These are phyloP conservation scores for Centropus bengalensis DNA, from an alignment of 2,113 vertebrate genomes.

Conservation along the genomic window DNA sequence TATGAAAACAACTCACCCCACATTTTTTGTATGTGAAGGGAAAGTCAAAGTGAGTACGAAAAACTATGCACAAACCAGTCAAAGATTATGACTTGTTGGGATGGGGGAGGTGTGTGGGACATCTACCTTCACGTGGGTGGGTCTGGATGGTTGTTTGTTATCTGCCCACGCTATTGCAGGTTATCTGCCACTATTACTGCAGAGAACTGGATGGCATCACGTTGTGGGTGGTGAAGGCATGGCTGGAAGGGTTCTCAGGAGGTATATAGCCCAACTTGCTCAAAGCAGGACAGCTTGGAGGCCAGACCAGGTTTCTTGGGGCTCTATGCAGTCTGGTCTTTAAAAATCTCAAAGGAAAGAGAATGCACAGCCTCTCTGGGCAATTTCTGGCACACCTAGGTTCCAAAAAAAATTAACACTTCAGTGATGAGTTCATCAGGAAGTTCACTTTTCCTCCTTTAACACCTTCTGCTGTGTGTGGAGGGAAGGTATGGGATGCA, in stretches of 20 bases:
- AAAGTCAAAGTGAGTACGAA: background rate
- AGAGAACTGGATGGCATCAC: background rate
- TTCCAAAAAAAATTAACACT: background rate
- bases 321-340: background rate
- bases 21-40: background rate
- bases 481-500: background rate
- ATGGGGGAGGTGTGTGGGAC: background rate
- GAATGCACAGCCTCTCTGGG: background rate
- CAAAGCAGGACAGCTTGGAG: background rate
- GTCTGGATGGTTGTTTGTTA: rapidly evolving
- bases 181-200: background rate
- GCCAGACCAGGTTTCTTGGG: background rate
- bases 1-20: background rate
- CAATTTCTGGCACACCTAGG: background rate
- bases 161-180: background rate
- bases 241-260: background rate
- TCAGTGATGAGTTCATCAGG: background rate
- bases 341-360: background rate
- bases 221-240: background rate
- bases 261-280: background rate
- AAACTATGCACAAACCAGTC: background rate
- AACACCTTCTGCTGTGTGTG: background rate
- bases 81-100: rapidly evolving
- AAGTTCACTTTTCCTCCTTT: background rate
- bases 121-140: rapidly evolving